Conservation (phyloP, 2,888 invertebrate species). For the Macroteleia sp. region DNA sequence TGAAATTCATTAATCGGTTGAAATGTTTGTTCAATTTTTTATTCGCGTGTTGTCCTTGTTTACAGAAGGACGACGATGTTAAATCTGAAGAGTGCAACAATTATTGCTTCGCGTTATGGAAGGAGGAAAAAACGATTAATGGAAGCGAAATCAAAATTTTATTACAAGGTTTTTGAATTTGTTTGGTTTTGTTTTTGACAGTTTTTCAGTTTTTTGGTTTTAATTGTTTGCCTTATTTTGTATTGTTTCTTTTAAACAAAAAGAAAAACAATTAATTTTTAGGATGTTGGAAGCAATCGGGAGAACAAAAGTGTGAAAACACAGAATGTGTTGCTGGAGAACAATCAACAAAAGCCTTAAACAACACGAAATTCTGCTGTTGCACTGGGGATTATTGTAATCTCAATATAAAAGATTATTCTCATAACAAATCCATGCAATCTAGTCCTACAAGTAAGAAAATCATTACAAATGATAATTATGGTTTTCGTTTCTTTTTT, state of each 20-base stretch:
- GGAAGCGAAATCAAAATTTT: slow-evolving; percentile 87
- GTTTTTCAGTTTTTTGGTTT: too few species aligned
- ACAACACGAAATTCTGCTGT: slow-evolving; percentile 91
- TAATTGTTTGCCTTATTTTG: too few species aligned
- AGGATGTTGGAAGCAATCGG: slow-evolving; percentile 85
- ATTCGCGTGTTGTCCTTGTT: too few species aligned
- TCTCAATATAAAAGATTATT: slow-evolving; percentile 85
- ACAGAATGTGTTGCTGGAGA: slow-evolving; percentile 86
- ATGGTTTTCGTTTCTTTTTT: too few species aligned
- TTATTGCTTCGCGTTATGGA: slow-evolving; percentile 91
- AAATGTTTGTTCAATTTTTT: too few species aligned
- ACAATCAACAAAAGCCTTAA: slow-evolving; percentile 86
- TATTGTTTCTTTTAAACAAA: background rate
- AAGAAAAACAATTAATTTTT: slow-evolving; percentile 7
- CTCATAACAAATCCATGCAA: slow-evolving; percentile 71
- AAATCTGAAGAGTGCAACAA: slow-evolving; percentile 81
- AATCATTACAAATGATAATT: slow-evolving; percentile 16
- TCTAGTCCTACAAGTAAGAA: slow-evolving; percentile 71
- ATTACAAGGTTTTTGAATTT: slow-evolving; percentile 86
- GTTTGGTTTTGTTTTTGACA: too few species aligned
- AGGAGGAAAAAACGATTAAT: slow-evolving; percentile 85
- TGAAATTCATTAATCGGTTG: too few species aligned
- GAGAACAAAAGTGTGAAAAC: slow-evolving; percentile 82
- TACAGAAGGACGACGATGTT: slow-evolving; percentile 72
- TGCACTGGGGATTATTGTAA: slow-evolving; percentile 93